Evolutionary conservation across 2,113 vertebrate genomes (phyloP).

Genomic region (Oryzias woworae): DNA sequence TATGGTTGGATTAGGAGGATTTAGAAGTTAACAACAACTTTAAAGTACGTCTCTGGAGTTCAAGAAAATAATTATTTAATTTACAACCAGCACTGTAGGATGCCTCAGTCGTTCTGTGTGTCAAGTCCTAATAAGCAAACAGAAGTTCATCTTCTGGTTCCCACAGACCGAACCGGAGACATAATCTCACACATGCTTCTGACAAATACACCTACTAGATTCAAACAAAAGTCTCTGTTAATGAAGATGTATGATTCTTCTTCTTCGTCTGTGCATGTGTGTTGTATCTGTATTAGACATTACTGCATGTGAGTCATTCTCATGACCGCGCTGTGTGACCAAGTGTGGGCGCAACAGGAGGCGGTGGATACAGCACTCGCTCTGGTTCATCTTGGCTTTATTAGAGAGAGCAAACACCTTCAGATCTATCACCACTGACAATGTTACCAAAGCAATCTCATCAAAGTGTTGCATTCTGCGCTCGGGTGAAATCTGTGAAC

Average conservation of each 20-base stretch:
- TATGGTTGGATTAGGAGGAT: conserved; percentile 1
- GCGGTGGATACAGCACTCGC: conserved; percentile 19
- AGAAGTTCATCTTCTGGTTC: conserved; percentile 5
- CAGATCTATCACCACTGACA: not conserved
- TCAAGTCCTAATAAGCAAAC: conserved; percentile 9
- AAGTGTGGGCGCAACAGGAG: conserved; percentile 28
- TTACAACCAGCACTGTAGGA: conserved; percentile 6
- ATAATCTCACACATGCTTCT: conserved; percentile 5
- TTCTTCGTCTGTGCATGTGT: conserved; percentile 3
- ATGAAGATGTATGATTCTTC: not conserved
- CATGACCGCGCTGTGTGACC: conserved; percentile 17
- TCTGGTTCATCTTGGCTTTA: conserved; percentile 30
- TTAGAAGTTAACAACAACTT: conserved; percentile 8
- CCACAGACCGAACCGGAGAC: not conserved
- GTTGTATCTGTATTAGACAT: conserved; percentile 1
- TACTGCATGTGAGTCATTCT: conserved; percentile 27
- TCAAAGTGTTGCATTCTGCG: not conserved
- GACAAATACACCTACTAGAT: conserved; percentile 3
- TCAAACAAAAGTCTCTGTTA: not conserved
- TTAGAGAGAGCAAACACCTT: conserved; percentile 17
- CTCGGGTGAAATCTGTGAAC: not conserved
- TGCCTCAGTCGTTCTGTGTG: not conserved
- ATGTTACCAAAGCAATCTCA: not conserved
- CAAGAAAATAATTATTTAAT: conserved; percentile 1
- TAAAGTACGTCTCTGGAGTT: conserved; percentile 1